Evolutionary conservation across 2,888 invertebrate genomes (phyloP).

Genomic region (Myopa testacea): DNA sequence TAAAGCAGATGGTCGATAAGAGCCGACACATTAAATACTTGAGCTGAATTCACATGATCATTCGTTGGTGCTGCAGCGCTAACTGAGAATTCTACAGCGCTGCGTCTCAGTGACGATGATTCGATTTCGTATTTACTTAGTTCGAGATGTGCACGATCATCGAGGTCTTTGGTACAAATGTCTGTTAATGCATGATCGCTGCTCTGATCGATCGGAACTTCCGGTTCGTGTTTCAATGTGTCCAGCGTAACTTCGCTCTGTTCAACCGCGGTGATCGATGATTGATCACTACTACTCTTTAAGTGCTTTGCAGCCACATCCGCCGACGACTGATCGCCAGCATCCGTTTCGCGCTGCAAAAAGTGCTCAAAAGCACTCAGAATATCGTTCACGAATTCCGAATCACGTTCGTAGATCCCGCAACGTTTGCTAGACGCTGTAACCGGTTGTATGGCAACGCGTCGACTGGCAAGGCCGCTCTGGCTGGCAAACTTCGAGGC

Average conservation of each 20-base stretch:
- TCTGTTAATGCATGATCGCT: not conserved
- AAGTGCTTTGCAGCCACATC: slow-evolving; percentile 5
- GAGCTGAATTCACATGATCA: slow-evolving; percentile 21
- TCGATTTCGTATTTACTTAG: not conserved
- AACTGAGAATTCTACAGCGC: not conserved
- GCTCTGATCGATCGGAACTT: not conserved
- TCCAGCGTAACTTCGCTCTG: not conserved
- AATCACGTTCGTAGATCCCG: slow-evolving; percentile 61
- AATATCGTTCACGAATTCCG: slow-evolving; percentile 62
- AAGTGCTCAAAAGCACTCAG: slow-evolving; percentile 56
- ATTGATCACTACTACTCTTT: not conserved
- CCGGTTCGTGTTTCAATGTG: not conserved
- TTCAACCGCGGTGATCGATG: not conserved
- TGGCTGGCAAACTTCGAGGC: slow-evolving; percentile 24
- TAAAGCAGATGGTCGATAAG: slow-evolving; percentile 49
- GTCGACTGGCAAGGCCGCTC: slow-evolving; percentile 42
- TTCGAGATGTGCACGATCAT: not conserved
- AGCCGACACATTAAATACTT: slow-evolving; percentile 46
- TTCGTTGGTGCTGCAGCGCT: not conserved
- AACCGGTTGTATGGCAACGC: slow-evolving; percentile 44
- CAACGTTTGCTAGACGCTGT: slow-evolving; percentile 51
- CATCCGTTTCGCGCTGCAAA: slow-evolving; percentile 46
- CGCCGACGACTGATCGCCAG: not conserved
- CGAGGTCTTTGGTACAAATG: not conserved
- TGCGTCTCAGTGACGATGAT: not conserved